Percentiles rank a stretch among this genome's conserved stretches.
phyloP scores from a whole-genome alignment of 2,888 invertebrate genomes.

The Pseudococcus longispinus region DNA sequence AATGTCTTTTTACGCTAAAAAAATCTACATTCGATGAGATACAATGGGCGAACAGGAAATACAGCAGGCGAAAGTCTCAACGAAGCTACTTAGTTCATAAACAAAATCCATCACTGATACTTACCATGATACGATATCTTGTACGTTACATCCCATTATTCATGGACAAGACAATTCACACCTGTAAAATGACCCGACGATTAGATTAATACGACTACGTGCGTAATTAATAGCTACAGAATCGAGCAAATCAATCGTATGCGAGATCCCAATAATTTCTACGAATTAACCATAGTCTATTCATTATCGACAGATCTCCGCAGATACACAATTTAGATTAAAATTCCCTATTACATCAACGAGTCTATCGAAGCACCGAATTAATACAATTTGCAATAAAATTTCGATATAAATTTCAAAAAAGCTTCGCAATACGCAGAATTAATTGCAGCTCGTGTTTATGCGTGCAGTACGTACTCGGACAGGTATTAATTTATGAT shows the following conservation, averaged over 20 bases:
- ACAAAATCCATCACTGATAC: slow-evolving; percentile 47
- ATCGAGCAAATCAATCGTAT: not conserved
- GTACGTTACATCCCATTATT: slow-evolving; percentile 60
- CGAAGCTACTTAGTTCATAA: not conserved
- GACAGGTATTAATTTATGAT: not conserved
- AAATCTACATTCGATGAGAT: not conserved
- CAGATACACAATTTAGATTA: not conserved
- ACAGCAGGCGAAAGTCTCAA: not conserved
- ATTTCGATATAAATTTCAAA: not conserved
- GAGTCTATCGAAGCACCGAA: not conserved
- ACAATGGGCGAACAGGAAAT: slow-evolving; percentile 2
- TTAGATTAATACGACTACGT: not conserved
- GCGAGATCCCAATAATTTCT: not conserved
- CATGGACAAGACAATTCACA: slow-evolving; percentile 8
- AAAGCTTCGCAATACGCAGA: not conserved
- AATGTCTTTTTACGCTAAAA: not conserved
- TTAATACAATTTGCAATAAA: not conserved
- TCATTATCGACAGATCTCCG: not conserved
- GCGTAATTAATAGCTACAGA: not conserved
- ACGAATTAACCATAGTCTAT: not conserved
- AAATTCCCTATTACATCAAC: not conserved
- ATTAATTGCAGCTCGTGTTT: not conserved
- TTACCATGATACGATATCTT: slow-evolving; percentile 61
- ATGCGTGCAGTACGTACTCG: not conserved
- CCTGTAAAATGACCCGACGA: not conserved